Conservation (phyloP, 2,888 invertebrate genomes). For the Mamestra brassicae region DNA sequence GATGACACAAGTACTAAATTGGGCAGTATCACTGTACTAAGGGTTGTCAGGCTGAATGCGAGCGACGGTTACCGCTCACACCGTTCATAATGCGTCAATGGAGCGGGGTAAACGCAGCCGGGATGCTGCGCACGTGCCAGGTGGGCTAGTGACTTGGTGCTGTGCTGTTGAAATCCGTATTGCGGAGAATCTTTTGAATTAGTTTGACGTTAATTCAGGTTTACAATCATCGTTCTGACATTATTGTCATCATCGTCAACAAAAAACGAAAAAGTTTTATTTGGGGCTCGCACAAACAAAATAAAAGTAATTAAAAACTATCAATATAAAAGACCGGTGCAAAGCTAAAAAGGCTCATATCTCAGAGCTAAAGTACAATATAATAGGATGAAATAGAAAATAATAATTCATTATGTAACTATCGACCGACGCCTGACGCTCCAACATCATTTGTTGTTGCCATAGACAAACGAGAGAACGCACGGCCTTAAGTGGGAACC, state of each 20-base stretch:
- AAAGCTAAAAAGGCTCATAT: too few relatives aligned
- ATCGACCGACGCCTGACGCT: too few relatives aligned
- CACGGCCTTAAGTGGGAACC: too few relatives aligned
- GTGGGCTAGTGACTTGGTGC: background rate
- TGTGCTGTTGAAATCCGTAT: background rate
- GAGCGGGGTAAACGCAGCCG: conserved; percentile 23
- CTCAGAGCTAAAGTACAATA: too few relatives aligned
- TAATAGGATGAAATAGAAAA: too few relatives aligned
- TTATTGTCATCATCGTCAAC: background rate
- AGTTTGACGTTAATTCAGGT: background rate
- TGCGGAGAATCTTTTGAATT: background rate
- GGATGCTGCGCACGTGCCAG: background rate
- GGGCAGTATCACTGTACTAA: background rate
- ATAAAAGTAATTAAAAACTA: too few relatives aligned
- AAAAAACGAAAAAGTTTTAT: too few relatives aligned
- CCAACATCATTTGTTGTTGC: too few relatives aligned
- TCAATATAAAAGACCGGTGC: too few relatives aligned
- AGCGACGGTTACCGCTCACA: background rate
- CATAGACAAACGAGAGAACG: too few relatives aligned
- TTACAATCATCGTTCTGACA: background rate
- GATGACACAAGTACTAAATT: conserved; percentile 4
- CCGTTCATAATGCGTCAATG: conserved; percentile 15
- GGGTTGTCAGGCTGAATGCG: conserved; percentile 6
- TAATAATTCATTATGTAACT: too few relatives aligned
- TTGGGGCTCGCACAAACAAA: too few relatives aligned